Percentiles rank a stretch among this genome's conserved stretches.
phyloP scores from a whole-genome alignment of 2,797 vertebrate species.

The Hirundo rustica region DNA sequence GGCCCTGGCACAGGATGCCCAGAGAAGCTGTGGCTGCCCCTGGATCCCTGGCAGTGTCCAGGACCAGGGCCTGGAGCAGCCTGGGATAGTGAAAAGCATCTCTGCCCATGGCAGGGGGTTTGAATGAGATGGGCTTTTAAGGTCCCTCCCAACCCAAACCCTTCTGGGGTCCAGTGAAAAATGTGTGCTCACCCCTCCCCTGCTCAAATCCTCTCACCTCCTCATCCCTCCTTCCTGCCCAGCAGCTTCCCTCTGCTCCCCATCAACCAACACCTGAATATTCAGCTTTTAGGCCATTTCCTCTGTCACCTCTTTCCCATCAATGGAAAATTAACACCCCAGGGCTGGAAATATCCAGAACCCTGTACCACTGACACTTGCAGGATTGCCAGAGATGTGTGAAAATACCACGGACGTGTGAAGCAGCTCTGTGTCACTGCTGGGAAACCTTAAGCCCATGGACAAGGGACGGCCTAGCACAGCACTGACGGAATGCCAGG shows the following conservation, averaged over 20 bases:
- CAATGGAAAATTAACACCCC: not conserved
- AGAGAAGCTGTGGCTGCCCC: not conserved
- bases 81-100: not conserved
- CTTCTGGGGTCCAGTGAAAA: not conserved
- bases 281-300: not conserved
- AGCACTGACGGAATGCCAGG: not conserved
- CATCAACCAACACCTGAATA: not conserved
- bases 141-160: not conserved
- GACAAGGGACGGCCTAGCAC: not conserved
- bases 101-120: not conserved
- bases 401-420: not conserved
- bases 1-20: accelerated
- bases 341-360: not conserved
- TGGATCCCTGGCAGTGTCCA: not conserved
- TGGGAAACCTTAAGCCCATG: not conserved
- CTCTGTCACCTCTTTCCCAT: not conserved
- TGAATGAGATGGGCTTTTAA: not conserved
- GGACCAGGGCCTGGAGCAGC: not conserved
- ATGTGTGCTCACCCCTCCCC: not conserved
- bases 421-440: not conserved
- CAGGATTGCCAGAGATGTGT: not conserved
- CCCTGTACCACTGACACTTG: not conserved
- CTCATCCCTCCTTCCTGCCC: not conserved
- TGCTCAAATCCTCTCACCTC: not conserved
- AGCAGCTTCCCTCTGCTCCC: not conserved